Conservation (phyloP, 2,888 invertebrate genomes). For the Rhaphigaster nebulosa region DNA sequence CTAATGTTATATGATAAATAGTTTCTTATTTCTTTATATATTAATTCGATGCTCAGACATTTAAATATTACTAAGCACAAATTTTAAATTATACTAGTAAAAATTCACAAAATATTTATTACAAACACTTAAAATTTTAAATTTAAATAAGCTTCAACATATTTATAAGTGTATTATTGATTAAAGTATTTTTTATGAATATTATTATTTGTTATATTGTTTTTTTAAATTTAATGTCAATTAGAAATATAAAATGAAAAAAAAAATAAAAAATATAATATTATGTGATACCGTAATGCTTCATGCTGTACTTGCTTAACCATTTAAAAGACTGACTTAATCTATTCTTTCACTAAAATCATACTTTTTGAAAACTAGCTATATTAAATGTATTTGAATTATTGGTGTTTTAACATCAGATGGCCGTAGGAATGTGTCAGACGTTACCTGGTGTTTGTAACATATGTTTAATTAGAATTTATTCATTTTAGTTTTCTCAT, state of each 20-base stretch:
- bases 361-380: slow-evolving; percentile 23
- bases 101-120: not conserved
- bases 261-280: slow-evolving; percentile 15
- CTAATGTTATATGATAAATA: not conserved
- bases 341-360: slow-evolving; percentile 47
- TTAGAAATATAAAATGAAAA: not conserved
- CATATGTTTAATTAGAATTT: not conserved
- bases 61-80: not conserved
- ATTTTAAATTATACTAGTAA: not conserved
- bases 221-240: slow-evolving; percentile 19
- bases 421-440: not conserved
- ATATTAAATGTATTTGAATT: not conserved
- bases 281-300: slow-evolving; percentile 61
- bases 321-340: slow-evolving; percentile 62
- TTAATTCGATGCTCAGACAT: not conserved
- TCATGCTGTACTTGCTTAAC: slow-evolving; percentile 61
- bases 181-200: not conserved
- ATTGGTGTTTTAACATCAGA: not conserved
- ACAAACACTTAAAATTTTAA: not conserved
- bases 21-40: not conserved
- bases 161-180: not conserved
- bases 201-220: not conserved
- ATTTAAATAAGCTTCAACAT: not conserved
- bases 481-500: not conserved
- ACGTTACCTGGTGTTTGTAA: not conserved